Conservation (phyloP, 2,113 vertebrate species). For the Pollachius pollachius region DNA sequence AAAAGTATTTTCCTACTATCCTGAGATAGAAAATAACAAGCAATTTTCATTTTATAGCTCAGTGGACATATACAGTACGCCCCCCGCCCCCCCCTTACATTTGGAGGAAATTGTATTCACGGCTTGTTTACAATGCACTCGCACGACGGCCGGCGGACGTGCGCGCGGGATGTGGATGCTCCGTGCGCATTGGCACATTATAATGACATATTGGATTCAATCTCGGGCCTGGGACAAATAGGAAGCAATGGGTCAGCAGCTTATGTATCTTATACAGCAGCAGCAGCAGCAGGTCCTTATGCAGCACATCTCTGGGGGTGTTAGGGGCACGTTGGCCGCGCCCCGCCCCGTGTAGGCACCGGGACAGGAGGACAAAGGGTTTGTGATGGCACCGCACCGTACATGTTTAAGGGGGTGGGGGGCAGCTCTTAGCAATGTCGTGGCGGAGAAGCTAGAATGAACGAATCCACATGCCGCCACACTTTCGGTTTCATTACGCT, state of each 20-base stretch:
- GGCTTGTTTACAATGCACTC: conserved; percentile 53
- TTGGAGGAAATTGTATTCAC: conserved; percentile 57
- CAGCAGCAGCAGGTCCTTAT: conserved; percentile 18
- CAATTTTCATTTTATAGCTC: conserved; percentile 64
- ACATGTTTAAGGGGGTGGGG: too few relatives aligned
- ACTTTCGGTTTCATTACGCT: conserved; percentile 71
- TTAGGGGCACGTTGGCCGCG: conserved; percentile 28
- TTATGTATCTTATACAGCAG: conserved; percentile 42
- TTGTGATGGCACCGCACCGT: too few relatives aligned
- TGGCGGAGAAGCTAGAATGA: too few relatives aligned
- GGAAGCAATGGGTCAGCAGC: conserved; percentile 28
- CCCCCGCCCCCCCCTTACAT: conserved; percentile 21
- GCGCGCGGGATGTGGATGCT: conserved; percentile 29
- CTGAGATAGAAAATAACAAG: conserved; percentile 46
- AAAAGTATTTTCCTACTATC: conserved; percentile 29
- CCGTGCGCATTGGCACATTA: conserved; percentile 32
- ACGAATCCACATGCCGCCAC: too few relatives aligned
- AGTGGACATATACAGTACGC: conserved; percentile 40
- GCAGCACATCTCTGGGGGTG: conserved; percentile 28
- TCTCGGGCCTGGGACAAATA: conserved; percentile 32
- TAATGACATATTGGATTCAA: conserved; percentile 54
- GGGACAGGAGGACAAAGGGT: conserved; percentile 47
- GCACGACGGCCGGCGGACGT: conserved; percentile 27
- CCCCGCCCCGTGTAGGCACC: conserved; percentile 43
- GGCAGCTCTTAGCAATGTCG: too few relatives aligned